Percentiles rank a stretch among this genome's conserved stretches.
Evolutionary conservation across 2,113 vertebrate species (phyloP).

Genomic region (Talpa occidentalis): DNA sequence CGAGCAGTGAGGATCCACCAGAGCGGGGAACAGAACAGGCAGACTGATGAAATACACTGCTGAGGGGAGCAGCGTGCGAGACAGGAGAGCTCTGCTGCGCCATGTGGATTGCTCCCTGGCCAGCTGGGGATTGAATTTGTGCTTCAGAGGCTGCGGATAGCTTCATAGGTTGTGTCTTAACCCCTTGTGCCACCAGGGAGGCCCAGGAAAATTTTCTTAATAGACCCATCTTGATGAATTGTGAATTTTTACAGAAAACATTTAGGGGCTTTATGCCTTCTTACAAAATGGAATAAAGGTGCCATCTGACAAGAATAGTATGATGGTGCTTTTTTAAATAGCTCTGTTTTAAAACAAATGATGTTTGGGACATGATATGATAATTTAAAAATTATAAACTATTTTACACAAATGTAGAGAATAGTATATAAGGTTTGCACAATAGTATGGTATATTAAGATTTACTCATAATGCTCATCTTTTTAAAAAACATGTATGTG

Average conservation of each 20-base stretch:
- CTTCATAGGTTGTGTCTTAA: too few relatives aligned
- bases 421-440: not conserved
- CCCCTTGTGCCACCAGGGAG: too few relatives aligned
- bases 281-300: not conserved
- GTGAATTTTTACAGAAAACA: constrained; percentile 26
- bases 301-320: not conserved
- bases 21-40: too few relatives aligned
- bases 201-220: constrained; percentile 27
- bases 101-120: too few relatives aligned
- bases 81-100: too few relatives aligned
- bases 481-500: not conserved
- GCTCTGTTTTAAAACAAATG: not conserved
- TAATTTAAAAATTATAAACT: constrained; percentile 33
- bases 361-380: not conserved
- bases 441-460: not conserved
- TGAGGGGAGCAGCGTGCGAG: too few relatives aligned
- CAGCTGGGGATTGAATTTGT: too few relatives aligned
- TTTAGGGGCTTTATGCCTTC: not conserved
- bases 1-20: too few relatives aligned
- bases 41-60: too few relatives aligned
- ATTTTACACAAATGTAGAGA: constrained; percentile 1
- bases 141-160: too few relatives aligned
- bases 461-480: not conserved
- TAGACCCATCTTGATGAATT: not conserved
- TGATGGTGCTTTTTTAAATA: constrained; percentile 15